Evolutionary conservation across 2,113 vertebrate species (phyloP), one percentile per base, ranked within the genome.

Genomic region (Podiceps cristatus): DNA sequence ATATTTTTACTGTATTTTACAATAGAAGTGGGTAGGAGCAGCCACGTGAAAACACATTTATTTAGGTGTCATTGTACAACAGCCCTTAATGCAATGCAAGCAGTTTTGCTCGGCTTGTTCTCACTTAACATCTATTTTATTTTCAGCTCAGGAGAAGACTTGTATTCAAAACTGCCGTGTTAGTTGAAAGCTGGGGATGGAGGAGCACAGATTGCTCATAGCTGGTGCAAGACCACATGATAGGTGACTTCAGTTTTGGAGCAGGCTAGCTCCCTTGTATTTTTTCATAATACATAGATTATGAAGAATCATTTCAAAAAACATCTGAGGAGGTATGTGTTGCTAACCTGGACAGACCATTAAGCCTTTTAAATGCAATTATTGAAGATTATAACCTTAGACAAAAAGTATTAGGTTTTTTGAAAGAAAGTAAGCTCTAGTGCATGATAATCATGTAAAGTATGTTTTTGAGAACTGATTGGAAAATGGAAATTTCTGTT

Each of bases 201-300:
- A 93, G 69, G 90, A 96, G 80, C 86, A 80, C 83, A 94, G 72
- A 85, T 95, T 90, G 86, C 66, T 94, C 81, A 87, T 67, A 80
- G 77, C 66, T 88, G 67, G 82, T 91, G 85, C 68, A 86, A 92
- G 56, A 68, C 72, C 72, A 56, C 72, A 50, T 88, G 94, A 93
- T 78, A 91, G 92, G 82, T 94, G 78, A 80, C 94, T 93, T 95
- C 66, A 88, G 95, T 94, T 94, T 93, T 94, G 74, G 88, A 69
- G 76, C 49, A 95, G 79, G 79, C 79, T 92, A 74, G 82, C 15
- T 83, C 45, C 23, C 18, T 23, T 69, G 4, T 72, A 2, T 55
- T 79, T 86, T 37, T 63, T 52, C 4, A 2, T 85, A 56, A n/a
- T 60, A 4, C 1, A 2, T 44, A 20, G 17, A 11, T 68, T 0